These are phyloP conservation scores for Staurois parvus DNA, from an alignment of 2,797 vertebrate species.

Conservation along the genomic window DNA sequence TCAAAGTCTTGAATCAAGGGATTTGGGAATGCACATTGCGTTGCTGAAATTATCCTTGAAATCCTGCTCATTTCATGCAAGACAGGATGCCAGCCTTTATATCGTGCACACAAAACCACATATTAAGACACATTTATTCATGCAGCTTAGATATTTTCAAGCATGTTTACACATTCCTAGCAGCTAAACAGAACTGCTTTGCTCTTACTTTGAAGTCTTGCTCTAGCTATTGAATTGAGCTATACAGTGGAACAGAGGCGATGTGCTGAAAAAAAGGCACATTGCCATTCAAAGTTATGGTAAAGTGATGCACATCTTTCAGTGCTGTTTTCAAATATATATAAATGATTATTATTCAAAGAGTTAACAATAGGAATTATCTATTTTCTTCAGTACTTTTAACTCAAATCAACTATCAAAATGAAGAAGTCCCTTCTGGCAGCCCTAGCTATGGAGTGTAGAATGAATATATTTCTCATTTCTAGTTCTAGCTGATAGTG, in stretches of 20 bases:
- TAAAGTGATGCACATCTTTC: constrained; percentile 63
- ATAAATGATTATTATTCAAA: constrained; percentile 68
- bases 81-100: constrained; percentile 13
- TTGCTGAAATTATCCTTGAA: constrained; percentile 50
- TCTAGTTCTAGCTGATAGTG: constrained; percentile 63
- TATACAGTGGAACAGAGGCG: background rate
- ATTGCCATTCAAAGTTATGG: constrained; percentile 62
- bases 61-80: constrained; percentile 50
- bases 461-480: constrained; percentile 58
- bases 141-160: constrained; percentile 55
- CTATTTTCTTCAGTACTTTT: constrained; percentile 76
- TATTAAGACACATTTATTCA: constrained; percentile 54
- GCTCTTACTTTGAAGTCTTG: constrained; percentile 38
- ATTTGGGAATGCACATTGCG: constrained; percentile 4
- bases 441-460: constrained; percentile 65
- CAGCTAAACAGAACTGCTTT: constrained; percentile 7
- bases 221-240: constrained; percentile 31
- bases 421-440: constrained; percentile 71
- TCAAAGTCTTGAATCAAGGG: constrained; percentile 41
- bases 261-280: background rate
- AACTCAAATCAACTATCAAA: constrained; percentile 75
- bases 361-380: constrained; percentile 69
- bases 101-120: constrained; percentile 35
- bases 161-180: constrained; percentile 50
- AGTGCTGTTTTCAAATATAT: constrained; percentile 64